These are phyloP conservation scores for Anticlea derivata DNA, from an alignment of 2,888 invertebrate genomes.

Conservation along the genomic window DNA sequence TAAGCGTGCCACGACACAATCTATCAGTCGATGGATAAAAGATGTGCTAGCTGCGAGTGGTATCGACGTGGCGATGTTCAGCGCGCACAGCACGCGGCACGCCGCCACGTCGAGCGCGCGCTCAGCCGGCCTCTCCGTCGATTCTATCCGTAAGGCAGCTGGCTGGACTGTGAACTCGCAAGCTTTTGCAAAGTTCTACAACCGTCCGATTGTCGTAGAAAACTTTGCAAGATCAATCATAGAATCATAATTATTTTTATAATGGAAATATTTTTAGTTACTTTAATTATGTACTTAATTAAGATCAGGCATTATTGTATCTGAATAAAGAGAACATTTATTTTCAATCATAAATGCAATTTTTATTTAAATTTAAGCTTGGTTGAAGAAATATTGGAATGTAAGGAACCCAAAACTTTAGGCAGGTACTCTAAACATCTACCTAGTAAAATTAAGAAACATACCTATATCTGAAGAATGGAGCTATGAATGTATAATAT, in stretches of 20 bases:
- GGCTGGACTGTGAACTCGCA: background rate
- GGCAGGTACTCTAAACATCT: background rate
- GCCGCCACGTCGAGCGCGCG: background rate
- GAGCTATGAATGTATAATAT: too few relatives aligned
- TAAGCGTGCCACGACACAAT: background rate
- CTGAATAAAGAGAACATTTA: too few relatives aligned
- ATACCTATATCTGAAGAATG: too few relatives aligned
- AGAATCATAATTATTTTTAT: too few relatives aligned
- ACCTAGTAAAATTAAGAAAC: background rate
- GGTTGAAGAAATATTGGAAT: too few relatives aligned
- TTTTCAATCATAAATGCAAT: background rate
- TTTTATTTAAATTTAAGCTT: too few relatives aligned
- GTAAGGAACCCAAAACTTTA: background rate
- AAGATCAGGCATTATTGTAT: too few relatives aligned
- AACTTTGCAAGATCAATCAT: background rate
- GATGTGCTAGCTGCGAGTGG: background rate
- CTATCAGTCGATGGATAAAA: background rate
- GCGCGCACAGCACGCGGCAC: too few relatives aligned
- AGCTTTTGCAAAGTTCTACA: background rate
- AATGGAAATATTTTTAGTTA: too few relatives aligned
- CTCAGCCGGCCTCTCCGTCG: background rate
- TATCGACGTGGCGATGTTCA: background rate
- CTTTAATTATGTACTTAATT: too few relatives aligned
- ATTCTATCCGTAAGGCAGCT: background rate
- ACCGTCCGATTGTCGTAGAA: background rate